phyloP scores from a whole-genome alignment of 2,113 vertebrate genomes.

The Crotophaga sulcirostris region DNA sequence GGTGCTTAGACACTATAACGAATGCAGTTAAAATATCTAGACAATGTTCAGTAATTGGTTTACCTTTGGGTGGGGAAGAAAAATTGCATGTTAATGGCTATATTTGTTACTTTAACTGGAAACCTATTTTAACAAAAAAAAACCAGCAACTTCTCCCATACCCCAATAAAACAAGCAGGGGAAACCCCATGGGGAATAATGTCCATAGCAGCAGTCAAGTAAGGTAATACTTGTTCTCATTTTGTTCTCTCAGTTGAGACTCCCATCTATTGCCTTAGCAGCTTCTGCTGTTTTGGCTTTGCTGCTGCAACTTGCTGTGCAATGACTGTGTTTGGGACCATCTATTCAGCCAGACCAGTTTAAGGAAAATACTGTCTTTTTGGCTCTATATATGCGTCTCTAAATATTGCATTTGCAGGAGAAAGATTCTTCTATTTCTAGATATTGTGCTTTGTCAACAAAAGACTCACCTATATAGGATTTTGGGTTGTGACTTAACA shows the following conservation, averaged over 20 bases:
- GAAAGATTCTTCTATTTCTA: not conserved
- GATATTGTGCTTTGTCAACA: not conserved
- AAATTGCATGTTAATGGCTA: conserved; percentile 39
- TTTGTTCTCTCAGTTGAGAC: not conserved
- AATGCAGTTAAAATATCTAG: conserved; percentile 48
- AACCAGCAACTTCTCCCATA: not conserved
- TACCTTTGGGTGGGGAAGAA: not conserved
- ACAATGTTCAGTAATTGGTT: not conserved
- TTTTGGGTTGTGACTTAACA: not conserved
- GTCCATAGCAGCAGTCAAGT: not conserved
- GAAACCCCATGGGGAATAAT: not conserved
- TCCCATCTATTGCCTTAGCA: not conserved
- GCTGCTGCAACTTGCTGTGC: not conserved
- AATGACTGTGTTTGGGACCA: not conserved
- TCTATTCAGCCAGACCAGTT: not conserved
- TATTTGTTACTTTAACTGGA: conserved; percentile 16
- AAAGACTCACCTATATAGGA: not conserved
- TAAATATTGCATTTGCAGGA: not conserved
- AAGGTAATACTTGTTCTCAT: not conserved
- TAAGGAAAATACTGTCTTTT: not conserved
- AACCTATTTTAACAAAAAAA: not conserved
- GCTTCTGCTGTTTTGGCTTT: not conserved
- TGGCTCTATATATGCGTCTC: not conserved
- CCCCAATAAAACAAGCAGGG: not conserved
- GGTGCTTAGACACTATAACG: not conserved